Evolutionary conservation across 2,888 invertebrate genomes (phyloP).

Genomic region (Orthosia gothica): DNA sequence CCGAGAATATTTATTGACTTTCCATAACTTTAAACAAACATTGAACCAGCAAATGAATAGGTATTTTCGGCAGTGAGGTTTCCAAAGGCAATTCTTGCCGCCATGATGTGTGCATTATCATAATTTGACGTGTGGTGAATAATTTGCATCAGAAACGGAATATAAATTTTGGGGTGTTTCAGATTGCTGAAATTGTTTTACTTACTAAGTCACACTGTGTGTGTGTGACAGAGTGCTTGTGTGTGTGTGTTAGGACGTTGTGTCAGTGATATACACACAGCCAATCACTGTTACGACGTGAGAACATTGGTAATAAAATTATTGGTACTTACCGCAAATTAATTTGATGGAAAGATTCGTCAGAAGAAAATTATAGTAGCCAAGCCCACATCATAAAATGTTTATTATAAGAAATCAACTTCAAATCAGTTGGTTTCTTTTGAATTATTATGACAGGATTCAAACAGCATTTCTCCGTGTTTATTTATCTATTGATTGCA

Average conservation of each 20-base stretch:
- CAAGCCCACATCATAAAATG: neutral
- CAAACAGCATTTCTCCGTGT: neutral
- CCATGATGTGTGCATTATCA: slow-evolving; percentile 8
- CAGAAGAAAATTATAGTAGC: neutral
- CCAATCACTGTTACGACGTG: neutral
- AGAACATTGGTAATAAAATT: neutral
- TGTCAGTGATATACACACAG: no score
- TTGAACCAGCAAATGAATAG: neutral
- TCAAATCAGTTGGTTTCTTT: no score
- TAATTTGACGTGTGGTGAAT: slow-evolving; percentile 28
- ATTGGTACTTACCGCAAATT: neutral
- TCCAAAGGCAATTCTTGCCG: slow-evolving; percentile 10
- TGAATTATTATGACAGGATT: no score
- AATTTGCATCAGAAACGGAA: slow-evolving; percentile 14
- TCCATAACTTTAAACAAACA: slow-evolving; percentile 23
- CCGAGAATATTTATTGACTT: slow-evolving; percentile 16
- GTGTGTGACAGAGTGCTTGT: neutral
- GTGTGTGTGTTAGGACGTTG: no score
- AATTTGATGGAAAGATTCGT: neutral
- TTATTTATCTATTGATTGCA: neutral
- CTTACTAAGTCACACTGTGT: neutral
- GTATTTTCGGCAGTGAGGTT: slow-evolving; percentile 5
- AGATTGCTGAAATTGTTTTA: slow-evolving; percentile 2
- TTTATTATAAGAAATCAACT: neutral
- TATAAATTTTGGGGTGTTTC: slow-evolving; percentile 5